A percentile compares a stretch with the other conserved stretches of the same genome.
These are phyloP conservation scores for Eulithis prunata DNA, from an alignment of 2,888 invertebrate genomes.

Conservation along the genomic window DNA sequence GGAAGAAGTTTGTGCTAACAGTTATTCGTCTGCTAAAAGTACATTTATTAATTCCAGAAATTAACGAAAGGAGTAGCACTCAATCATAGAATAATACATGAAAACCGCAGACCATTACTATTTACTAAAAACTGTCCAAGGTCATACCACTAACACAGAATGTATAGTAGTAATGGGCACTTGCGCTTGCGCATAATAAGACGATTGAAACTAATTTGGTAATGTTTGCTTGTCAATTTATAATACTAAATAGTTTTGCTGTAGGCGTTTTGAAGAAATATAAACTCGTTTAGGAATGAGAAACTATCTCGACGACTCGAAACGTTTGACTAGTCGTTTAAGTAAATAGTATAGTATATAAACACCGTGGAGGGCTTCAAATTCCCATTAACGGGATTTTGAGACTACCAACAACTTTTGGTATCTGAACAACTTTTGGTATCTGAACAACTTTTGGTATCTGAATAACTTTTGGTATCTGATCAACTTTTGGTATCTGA, in stretches of 20 bases:
- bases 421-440: too few species aligned
- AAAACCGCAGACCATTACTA: not conserved
- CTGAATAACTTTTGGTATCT: too few species aligned
- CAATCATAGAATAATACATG: too few species aligned
- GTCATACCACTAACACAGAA: not conserved
- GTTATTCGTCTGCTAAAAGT: too few species aligned
- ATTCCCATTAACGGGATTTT: too few species aligned
- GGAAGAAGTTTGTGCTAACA: too few species aligned
- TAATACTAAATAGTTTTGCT: not conserved
- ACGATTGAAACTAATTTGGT: slow-evolving; percentile 19
- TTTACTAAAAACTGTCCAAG: not conserved
- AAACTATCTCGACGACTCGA: not conserved
- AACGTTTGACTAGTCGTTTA: not conserved
- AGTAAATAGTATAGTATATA: not conserved
- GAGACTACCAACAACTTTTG: too few species aligned
- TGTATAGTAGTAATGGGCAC: not conserved
- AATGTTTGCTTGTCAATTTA: slow-evolving; percentile 16
- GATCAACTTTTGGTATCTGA: too few species aligned
- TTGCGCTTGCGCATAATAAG: slow-evolving; percentile 3
- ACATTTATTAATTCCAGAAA: too few species aligned
- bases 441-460: too few species aligned
- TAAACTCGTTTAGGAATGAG: not conserved
- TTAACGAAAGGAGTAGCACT: too few species aligned
- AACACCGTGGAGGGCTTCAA: too few species aligned
- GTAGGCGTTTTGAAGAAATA: slow-evolving; percentile 8